Evolutionary conservation across 2,113 vertebrate species (phyloP).

Genomic region (human (Homo sapiens)): DNA sequence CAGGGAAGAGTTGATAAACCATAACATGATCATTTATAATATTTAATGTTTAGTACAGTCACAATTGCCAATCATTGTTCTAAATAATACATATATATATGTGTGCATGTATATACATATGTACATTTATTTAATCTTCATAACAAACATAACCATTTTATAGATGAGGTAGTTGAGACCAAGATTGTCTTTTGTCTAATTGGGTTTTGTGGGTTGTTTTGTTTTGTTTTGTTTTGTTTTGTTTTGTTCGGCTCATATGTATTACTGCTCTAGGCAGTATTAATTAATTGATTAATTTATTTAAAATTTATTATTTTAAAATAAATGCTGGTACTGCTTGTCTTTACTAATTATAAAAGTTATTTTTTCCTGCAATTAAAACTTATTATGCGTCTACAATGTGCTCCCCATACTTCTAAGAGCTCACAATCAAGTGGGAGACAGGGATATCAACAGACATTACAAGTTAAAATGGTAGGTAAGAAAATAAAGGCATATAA

Average conservation of each 20-base stretch:
- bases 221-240: not conserved
- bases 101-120: not conserved
- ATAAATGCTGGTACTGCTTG: not conserved
- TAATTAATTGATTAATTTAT: not conserved
- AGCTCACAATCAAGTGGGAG: not conserved
- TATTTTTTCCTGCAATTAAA: not conserved
- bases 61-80: not conserved
- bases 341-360: not conserved
- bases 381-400: not conserved
- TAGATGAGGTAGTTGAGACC: not conserved
- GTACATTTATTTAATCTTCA: not conserved
- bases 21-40: not conserved
- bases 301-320: not conserved
- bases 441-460: not conserved
- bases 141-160: not conserved
- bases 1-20: not conserved
- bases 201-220: not conserved
- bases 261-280: not conserved
- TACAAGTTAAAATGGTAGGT: not conserved
- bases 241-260: not conserved
- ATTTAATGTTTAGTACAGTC: not conserved
- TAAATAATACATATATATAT: not conserved
- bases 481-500: not conserved
- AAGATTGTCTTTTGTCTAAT: not conserved
- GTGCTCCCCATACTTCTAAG: not conserved